Base-by-base conservation (phyloP, 2,888 invertebrate species). In the Physocephala rufipes region DNA sequence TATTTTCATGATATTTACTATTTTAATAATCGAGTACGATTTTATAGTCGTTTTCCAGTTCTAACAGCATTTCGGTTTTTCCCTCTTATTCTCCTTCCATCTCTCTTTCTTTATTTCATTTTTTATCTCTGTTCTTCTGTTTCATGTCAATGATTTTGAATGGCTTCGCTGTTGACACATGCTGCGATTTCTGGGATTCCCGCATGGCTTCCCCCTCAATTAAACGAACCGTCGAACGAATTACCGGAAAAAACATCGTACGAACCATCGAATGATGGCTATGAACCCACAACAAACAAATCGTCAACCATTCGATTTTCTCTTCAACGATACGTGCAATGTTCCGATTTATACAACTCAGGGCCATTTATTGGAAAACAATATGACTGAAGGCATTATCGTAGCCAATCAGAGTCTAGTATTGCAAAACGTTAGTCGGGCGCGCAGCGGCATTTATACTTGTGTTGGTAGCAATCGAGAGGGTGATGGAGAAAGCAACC, bases 361-460 rank as follows among this genome's bases (percentile, higher is more conserved):
- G 95, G 91, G 91, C 30, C 90, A 90, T 80, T 90, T 91, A 80
- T 89, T 95, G 80, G 91, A 91, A 81, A 94, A 94, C 86, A 95
- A 95, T 82, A 89, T 91, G 2, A 90, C 91, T 71, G 90, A 91
- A 7, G 95, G 95, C 53, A 91, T 94, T 70, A 93, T 95, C 77
- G 91, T 95, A 72, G 94, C 94, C 85, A 95, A 95, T 87, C 95
- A 95, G 86, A 95, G 94, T 82, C 87, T 96, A 73, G 95, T 95
- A n/a, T 89, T 96, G 78, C 95, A 95, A 87, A 92, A 91, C 77
- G 94, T 95, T 74, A 91, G 91, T 75, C 89, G 93, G 71, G 89
- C 90, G 47, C 88, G 92, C 64, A 91, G 93, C 0, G 95, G 95
- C 1, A 90, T 93, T 81, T 96, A 96, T 87, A 94, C 93, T 79